Evolutionary conservation across 2,888 invertebrate species (phyloP).

Genomic region (Crossocerus cetratus): DNA sequence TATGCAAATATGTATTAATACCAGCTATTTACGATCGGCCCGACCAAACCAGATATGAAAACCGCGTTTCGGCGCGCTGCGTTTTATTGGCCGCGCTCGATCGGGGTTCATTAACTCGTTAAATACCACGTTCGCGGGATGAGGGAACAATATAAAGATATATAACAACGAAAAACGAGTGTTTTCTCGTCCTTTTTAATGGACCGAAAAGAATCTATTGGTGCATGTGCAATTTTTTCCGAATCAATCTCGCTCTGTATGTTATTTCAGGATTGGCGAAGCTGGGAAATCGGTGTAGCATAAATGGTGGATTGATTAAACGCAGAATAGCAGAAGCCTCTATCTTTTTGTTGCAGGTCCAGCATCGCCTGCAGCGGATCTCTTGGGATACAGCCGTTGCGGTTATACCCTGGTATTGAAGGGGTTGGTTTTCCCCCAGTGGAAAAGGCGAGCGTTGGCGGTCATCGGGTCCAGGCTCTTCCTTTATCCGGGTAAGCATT

Average conservation of each 20-base stretch:
- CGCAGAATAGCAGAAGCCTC: slow-evolving; percentile 20
- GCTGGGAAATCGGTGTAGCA: too few relatives aligned
- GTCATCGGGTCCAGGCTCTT: slow-evolving; percentile 81
- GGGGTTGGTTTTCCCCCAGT: slow-evolving; percentile 84
- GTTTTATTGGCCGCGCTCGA: neutral
- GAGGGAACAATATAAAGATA: too few relatives aligned
- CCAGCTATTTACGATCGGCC: too few relatives aligned
- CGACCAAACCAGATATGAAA: neutral
- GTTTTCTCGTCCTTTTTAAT: too few relatives aligned
- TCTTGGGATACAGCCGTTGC: slow-evolving; percentile 76
- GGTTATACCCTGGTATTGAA: slow-evolving; percentile 80
- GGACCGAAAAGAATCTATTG: too few relatives aligned
- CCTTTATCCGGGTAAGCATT: slow-evolving; percentile 79
- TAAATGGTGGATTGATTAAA: slow-evolving; percentile 20
- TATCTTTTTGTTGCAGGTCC: slow-evolving; percentile 76
- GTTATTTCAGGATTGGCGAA: too few relatives aligned
- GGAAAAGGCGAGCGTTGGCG: slow-evolving; percentile 81
- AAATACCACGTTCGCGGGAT: too few relatives aligned
- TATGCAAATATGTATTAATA: too few relatives aligned
- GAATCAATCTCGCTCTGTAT: too few relatives aligned
- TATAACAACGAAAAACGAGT: too few relatives aligned
- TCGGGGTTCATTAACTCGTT: neutral
- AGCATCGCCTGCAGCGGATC: slow-evolving; percentile 78
- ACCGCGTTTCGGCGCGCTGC: neutral
- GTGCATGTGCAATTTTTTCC: too few relatives aligned